Percentiles rank a stretch among this genome's conserved stretches.
phyloP scores from a whole-genome alignment of 2,113 vertebrate species.

The Lethenteron camtschaticum region DNA sequence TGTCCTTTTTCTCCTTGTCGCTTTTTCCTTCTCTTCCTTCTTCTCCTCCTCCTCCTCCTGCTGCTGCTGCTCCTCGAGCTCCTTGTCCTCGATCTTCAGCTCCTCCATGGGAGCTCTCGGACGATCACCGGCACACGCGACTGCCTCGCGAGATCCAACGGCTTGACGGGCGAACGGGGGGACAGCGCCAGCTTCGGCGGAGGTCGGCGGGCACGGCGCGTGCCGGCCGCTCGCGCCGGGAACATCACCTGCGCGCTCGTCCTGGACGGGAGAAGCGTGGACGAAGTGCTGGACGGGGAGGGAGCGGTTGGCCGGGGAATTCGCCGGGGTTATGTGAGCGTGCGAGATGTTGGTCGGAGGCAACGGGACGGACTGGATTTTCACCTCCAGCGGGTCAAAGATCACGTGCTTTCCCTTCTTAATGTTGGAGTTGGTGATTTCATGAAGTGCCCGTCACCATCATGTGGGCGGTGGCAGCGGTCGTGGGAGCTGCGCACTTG shows the following conservation, averaged over 20 bases:
- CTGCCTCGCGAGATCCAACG: no score
- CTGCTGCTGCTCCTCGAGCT: conserved; percentile 43
- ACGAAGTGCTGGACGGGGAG: neutral
- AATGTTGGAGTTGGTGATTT: conserved; percentile 90
- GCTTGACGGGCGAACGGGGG: neutral
- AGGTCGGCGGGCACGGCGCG: neutral
- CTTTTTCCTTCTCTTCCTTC: conserved; percentile 43
- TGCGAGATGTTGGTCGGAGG: conserved; percentile 70
- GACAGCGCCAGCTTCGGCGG: neutral
- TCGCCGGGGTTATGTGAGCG: neutral
- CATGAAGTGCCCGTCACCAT: conserved; percentile 97
- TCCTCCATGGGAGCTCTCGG: neutral
- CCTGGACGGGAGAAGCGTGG: conserved; percentile 25
- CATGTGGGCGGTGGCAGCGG: conserved; percentile 88
- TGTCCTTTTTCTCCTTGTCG: conserved; percentile 71
- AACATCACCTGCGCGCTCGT: conserved; percentile 40
- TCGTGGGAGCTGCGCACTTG: conserved; percentile 94
- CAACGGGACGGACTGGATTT: conserved; percentile 87
- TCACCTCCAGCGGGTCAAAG: conserved; percentile 76
- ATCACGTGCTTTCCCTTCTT: conserved; percentile 94
- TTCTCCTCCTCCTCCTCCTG: conserved; percentile 24
- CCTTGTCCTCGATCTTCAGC: neutral
- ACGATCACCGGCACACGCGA: neutral
- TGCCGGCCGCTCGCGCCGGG: neutral
- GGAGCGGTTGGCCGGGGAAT: conserved; percentile 2